Conservation (phyloP, 2,888 invertebrate genomes). For the Mythimna lalbum region DNA sequence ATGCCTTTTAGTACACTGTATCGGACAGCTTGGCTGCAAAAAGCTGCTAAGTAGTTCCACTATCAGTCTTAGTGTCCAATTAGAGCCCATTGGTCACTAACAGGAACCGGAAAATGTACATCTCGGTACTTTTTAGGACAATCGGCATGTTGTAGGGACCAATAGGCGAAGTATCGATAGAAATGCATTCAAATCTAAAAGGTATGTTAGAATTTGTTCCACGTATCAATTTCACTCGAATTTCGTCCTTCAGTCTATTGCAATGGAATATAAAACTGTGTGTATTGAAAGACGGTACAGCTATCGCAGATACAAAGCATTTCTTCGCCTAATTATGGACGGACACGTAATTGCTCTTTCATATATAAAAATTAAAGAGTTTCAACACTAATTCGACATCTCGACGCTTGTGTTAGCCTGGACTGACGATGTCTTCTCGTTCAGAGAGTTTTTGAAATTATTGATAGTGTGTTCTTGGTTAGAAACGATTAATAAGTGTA, state of each 20-base stretch:
- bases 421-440: conserved; percentile 42
- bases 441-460: conserved; percentile 9
- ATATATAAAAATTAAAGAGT: conserved; percentile 61
- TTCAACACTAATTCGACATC: conserved; percentile 70
- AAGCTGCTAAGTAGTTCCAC: conserved; percentile 68
- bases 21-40: conserved; percentile 58
- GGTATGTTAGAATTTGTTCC: conserved; percentile 23
- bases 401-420: conserved; percentile 19
- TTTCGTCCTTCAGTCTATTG: conserved; percentile 5
- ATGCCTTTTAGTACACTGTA: conserved; percentile 41
- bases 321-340: conserved; percentile 68
- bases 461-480: conserved; percentile 38
- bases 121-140: conserved; percentile 27
- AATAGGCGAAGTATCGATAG: conserved; percentile 47
- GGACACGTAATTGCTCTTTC: conserved; percentile 69
- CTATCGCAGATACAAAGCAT: conserved; percentile 56
- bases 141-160: conserved; percentile 32
- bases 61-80: conserved; percentile 73
- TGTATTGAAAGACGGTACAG: conserved; percentile 41
- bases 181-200: conserved; percentile 62
- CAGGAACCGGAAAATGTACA: conserved; percentile 34
- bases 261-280: conserved; percentile 24
- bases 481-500: conserved; percentile 54
- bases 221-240: conserved; percentile 39
- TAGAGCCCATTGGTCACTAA: conserved; percentile 52